phyloP scores from a whole-genome alignment of 1,140 invertebrate species.

The Carposina sasakii region DNA sequence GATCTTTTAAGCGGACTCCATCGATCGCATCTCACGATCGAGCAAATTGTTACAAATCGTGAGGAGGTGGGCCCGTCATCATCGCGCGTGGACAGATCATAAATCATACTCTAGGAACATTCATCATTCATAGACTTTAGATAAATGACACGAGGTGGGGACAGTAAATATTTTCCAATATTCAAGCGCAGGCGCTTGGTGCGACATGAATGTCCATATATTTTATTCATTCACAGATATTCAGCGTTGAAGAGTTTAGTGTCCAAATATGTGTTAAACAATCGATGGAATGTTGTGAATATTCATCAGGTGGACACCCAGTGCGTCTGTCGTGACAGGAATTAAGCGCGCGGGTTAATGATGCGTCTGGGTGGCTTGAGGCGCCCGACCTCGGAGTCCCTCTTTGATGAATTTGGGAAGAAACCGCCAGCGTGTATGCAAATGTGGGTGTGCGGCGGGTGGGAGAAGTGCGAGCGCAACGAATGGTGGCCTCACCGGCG shows the following conservation, averaged over 20 bases:
- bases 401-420: conserved; percentile 60
- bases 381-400: conserved; percentile 45
- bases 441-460: conserved; percentile 64
- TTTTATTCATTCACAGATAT: conserved; percentile 64
- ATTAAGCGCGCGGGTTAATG: conserved; percentile 58
- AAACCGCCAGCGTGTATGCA: conserved; percentile 58
- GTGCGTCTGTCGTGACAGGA: conserved; percentile 62
- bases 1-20: conserved; percentile 58
- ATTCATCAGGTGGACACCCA: conserved; percentile 69
- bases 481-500: conserved; percentile 62
- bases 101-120: conserved; percentile 65
- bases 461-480: conserved; percentile 59
- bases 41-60: conserved; percentile 72
- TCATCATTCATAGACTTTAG: conserved; percentile 69
- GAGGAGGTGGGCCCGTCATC: conserved; percentile 66
- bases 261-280: conserved; percentile 68
- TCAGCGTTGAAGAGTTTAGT: conserved; percentile 47
- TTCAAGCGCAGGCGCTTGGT: conserved; percentile 46
- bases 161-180: conserved; percentile 68
- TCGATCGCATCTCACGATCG: conserved; percentile 69
- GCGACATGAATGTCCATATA: conserved; percentile 43
- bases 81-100: conserved; percentile 60
- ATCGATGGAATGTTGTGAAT: conserved; percentile 65
- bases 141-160: conserved; percentile 65
- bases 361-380: conserved; percentile 58